Percentiles rank a stretch among this genome's conserved stretches.
These are phyloP conservation scores for Pipistrellus pipistrellus DNA, from an alignment of 2,797 vertebrate species.

Conservation along the genomic window DNA sequence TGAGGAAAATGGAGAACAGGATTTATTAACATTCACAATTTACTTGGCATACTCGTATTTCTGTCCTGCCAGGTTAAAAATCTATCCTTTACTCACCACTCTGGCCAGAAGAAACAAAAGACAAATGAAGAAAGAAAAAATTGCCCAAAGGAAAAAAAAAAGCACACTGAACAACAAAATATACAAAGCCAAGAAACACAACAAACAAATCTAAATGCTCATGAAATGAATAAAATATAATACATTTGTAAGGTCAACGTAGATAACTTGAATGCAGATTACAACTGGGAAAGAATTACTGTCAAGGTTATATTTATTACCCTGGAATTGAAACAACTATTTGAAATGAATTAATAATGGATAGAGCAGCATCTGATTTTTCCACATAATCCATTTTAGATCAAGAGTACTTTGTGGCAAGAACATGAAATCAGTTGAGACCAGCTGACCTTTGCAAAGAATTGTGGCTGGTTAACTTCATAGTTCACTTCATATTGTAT, in stretches of 20 bases:
- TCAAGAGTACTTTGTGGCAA: conserved; percentile 71
- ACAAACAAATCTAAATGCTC: background rate
- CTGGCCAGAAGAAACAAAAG: conserved; percentile 8
- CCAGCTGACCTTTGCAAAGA: conserved; percentile 75
- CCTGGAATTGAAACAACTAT: conserved; percentile 67
- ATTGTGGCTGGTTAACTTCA: conserved; percentile 73
- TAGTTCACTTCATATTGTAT: conserved; percentile 73
- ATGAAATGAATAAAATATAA: conserved; percentile 51
- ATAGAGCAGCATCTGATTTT: conserved; percentile 57
- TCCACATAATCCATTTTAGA: conserved; percentile 73
- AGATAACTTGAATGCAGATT: conserved; percentile 10
- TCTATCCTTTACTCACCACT: background rate
- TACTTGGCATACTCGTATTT: conserved; percentile 2
- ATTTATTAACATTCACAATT: conserved; percentile 14
- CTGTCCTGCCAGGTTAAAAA: conserved; percentile 10
- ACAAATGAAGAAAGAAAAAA: background rate
- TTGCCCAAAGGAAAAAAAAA: background rate
- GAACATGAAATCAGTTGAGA: conserved; percentile 74
- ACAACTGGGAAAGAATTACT: conserved; percentile 43
- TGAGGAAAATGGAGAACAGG: background rate
- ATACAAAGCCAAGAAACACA: background rate
- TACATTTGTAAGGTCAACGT: background rate
- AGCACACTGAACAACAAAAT: background rate
- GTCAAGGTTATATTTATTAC: conserved; percentile 49
- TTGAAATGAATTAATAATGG: conserved; percentile 71